Base-by-base conservation (phyloP, 2,797 vertebrate species). In the Zalophus californianus region DNA sequence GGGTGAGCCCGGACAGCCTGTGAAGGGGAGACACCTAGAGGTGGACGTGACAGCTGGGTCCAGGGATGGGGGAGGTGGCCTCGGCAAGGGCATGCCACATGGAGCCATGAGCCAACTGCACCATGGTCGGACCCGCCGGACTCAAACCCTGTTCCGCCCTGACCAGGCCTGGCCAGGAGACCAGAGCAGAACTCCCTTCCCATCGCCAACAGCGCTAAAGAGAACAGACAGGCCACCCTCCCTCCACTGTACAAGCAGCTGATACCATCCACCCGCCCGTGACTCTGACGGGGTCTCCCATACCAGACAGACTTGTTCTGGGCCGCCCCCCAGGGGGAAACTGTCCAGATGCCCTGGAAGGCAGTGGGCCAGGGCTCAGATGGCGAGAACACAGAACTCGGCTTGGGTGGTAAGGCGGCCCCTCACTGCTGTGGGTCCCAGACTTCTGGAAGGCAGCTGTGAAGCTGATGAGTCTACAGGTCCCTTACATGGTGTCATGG, bases 111-210 rank as follows among this genome's bases (percentile, higher is more conserved):
- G 20, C 29, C 54, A 52, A 32, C 21, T 1, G 0, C 3, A 62
- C 32, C 44, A 1, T 0, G 0, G n/a, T 72, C 44, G 3, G 72
- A 27, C 68, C 52, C 0, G 15, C 12, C 16, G n/a, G 7, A 44
- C 35, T 68, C 66, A 20, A 70, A 41, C 56, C 27, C 54, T 89
- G 25, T n/a, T 66, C 20, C 18, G 66, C 58, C 90, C 73, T 84
- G 52, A 70, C 38, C 58, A 20, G 25, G 70, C 41, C 90, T 56
- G 91, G 66, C 1, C 7, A 23, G 23, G 62, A 11, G 44, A 89
- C 54, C 14, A 10, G 15, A 75, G 20, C 0, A 38, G 27, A 66
- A 20, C 64, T 25, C 0, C 80, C 50, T 11, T 7, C 15, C 35
- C 23, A 5, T 11, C 2, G 20, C 70, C 77, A 32, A 6, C 29